Evolutionary conservation across 2,113 vertebrate species (phyloP), one percentile per base, ranked within the genome.

Genomic region (Mesoclemmys tuberculata): DNA sequence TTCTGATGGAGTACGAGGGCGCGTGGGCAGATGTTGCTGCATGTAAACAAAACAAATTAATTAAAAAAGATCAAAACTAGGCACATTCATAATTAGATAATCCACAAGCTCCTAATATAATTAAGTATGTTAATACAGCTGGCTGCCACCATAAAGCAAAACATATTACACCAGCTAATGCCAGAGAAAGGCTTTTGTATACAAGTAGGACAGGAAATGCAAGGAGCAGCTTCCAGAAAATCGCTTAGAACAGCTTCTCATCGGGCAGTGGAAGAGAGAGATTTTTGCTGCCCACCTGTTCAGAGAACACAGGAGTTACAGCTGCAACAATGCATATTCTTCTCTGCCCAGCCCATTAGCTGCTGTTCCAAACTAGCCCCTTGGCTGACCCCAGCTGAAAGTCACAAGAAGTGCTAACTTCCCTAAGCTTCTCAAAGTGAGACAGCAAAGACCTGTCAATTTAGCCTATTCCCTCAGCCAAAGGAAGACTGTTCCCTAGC

Each of bases 51-150:
- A 35, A 77, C 61, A 44, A 71, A 95, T 97, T 96, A 97, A 97
- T 98, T 97, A 95, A 83, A 88, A 89, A 74, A 94, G 95, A 97
- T 97, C 96, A 94, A 89, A 95, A 78, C 89, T 6, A 9, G 68
- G 48, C 96, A 90, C 58, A 29, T 38, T 92, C 18, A 2, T 97
- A 97, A 97, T 97, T 82, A 96, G 90, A 93, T 97, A 92, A 95
- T 88, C 94, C 83, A 3, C 79, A 5, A 90, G 80, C 78, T 79
- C 83, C 85, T 85, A 93, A 49, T 79, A 71, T 94, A 84, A 96
- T 97, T 96, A 96, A 93, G 96, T 81, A 84, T 21, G 84, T 71
- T 97, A 95, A 94, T 81, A 2, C 80, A 44, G 86, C 80, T 0
- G 54, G 88, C 84, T 52, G 87, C 44, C 64, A 18, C 79, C 1